These are phyloP conservation scores for Diorhabda elongata DNA, from an alignment of 1,140 invertebrate genomes.

Conservation along the genomic window DNA sequence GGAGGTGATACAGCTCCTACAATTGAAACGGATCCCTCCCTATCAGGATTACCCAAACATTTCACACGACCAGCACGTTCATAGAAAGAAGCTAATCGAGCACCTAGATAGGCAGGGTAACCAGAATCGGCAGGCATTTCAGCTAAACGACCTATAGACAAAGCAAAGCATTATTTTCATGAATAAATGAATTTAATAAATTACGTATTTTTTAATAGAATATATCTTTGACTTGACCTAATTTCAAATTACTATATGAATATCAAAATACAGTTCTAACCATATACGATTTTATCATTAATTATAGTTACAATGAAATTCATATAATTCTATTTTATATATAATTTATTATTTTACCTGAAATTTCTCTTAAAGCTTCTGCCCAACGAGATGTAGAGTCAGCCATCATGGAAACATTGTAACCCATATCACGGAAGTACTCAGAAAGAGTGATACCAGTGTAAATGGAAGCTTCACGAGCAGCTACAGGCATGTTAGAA, in stretches of 20 bases:
- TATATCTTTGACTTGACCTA: no score
- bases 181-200: no score
- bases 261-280: no score
- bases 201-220: no score
- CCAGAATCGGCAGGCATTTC: conserved; percentile 99
- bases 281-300: no score
- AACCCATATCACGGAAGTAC: conserved; percentile 99
- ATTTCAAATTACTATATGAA: no score
- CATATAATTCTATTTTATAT: no score
- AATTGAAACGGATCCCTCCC: conserved; percentile 98
- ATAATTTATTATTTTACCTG: conserved; percentile 45
- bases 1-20: conserved; percentile 99
- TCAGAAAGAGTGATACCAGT: conserved; percentile 98
- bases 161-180: not conserved
- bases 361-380: conserved; percentile 99
- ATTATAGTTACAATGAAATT: no score
- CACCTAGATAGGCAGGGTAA: conserved; percentile 98
- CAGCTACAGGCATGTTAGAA: conserved; percentile 99
- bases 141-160: conserved; percentile 81
- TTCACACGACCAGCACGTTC: conserved; percentile 97
- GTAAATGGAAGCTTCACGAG: conserved; percentile 99
- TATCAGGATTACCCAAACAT: conserved; percentile 96
- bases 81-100: conserved; percentile 97
- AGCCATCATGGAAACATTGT: conserved; percentile 99
- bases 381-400: conserved; percentile 99